These are phyloP conservation scores for Pimephales promelas DNA, from an alignment of 2,113 vertebrate genomes.

Conservation along the genomic window DNA sequence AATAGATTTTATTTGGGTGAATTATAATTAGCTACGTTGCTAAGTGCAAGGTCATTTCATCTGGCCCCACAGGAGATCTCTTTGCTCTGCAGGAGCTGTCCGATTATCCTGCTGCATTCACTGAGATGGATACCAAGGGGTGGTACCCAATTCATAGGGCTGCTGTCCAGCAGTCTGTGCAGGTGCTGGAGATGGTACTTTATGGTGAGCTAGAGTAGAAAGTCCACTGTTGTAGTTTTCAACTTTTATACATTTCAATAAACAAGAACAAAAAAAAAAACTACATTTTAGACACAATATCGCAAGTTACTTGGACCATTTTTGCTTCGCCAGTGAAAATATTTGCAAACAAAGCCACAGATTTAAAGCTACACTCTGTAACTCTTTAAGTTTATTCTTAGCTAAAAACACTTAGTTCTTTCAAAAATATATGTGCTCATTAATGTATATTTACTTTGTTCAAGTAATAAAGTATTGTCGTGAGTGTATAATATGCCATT, in stretches of 20 bases:
- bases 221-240: neutral
- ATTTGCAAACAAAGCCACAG: neutral
- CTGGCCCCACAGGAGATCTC: slow-evolving; percentile 73
- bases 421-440: too few species aligned
- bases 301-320: neutral
- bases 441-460: too few species aligned
- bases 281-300: neutral
- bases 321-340: neutral
- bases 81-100: slow-evolving; percentile 78
- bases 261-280: neutral
- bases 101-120: slow-evolving; percentile 77
- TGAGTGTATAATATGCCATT: too few species aligned
- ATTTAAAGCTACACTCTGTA: too few species aligned
- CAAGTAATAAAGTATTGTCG: too few species aligned
- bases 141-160: slow-evolving; percentile 84
- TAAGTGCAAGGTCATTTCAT: neutral
- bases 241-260: neutral
- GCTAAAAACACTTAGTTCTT: too few species aligned
- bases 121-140: slow-evolving; percentile 80
- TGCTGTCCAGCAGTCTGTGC: slow-evolving; percentile 72
- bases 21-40: neutral
- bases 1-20: neutral
- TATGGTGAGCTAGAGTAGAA: slow-evolving; percentile 71
- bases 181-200: slow-evolving; percentile 82
- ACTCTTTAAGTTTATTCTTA: too few species aligned